Evolutionary conservation across 2,113 vertebrate species (phyloP).

Genomic region (Alaudala cheleensis): DNA sequence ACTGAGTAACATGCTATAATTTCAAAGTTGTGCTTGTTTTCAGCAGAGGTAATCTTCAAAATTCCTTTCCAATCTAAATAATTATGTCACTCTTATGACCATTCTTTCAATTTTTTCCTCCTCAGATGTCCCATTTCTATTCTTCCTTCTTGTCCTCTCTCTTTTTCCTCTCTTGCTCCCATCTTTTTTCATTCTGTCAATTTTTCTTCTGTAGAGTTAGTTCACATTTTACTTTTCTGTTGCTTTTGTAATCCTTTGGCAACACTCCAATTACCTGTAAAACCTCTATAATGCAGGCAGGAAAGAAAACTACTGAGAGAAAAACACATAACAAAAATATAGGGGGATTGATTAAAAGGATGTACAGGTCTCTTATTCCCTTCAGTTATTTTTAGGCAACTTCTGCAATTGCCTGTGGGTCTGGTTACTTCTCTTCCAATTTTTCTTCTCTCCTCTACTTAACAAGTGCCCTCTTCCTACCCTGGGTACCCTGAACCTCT

Average conservation of each 20-base stretch:
- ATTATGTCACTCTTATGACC: background rate
- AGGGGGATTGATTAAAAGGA: background rate
- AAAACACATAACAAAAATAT: background rate
- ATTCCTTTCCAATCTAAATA: background rate
- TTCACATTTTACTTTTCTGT: background rate
- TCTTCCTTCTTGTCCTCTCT: background rate
- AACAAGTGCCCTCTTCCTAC: background rate
- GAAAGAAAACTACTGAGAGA: background rate
- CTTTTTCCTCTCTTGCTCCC: background rate
- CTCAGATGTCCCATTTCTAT: background rate
- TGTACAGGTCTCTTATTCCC: background rate
- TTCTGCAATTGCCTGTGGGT: background rate
- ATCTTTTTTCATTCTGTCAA: background rate
- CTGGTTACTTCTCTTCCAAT: background rate
- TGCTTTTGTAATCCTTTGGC: background rate
- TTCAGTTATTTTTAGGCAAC: background rate
- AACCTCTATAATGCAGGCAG: background rate
- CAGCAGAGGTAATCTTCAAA: background rate
- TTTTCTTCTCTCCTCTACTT: background rate
- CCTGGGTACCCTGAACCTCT: background rate
- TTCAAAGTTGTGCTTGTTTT: background rate
- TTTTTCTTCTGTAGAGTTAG: background rate
- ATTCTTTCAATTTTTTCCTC: background rate
- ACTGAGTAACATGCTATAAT: background rate
- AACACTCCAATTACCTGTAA: background rate